A percentile compares a stretch with the other conserved stretches of the same genome.
Conservation (phyloP, 2,888 invertebrate genomes). For the Bugulina stolonifera region DNA sequence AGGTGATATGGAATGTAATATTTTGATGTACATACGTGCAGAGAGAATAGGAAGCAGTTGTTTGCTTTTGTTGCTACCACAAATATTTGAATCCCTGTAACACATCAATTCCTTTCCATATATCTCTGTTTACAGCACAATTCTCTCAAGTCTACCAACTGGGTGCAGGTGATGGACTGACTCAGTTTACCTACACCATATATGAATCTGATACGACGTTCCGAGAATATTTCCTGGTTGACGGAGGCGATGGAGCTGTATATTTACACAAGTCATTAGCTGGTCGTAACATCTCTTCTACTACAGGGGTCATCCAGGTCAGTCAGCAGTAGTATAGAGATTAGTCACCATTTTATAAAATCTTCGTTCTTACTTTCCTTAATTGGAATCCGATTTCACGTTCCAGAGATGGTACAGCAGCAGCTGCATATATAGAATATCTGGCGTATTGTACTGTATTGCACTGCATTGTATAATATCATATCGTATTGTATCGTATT, state of each 20-base stretch:
- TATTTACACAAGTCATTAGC: neutral
- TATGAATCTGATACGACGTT: neutral
- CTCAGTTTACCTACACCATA: neutral
- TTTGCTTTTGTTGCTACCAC: too few species aligned
- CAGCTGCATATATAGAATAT: too few species aligned
- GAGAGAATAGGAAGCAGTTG: too few species aligned
- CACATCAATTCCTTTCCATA: neutral
- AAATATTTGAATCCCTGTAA: too few species aligned
- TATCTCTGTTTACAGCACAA: neutral
- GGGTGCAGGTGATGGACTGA: neutral
- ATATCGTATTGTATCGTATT: neutral
- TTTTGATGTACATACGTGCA: too few species aligned
- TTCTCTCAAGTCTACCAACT: conserved; percentile 15
- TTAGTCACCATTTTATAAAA: too few species aligned
- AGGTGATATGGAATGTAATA: too few species aligned
- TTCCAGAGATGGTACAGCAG: too few species aligned
- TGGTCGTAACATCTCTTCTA: neutral
- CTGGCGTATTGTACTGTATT: neutral
- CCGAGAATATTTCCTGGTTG: neutral
- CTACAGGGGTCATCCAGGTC: neutral
- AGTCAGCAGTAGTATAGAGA: too few species aligned
- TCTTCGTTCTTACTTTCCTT: too few species aligned
- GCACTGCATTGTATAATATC: neutral
- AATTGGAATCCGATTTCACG: too few species aligned
- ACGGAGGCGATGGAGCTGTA: neutral